Evolutionary conservation across 2,888 invertebrate genomes (phyloP).

Genomic region (Aphodius granarius): DNA sequence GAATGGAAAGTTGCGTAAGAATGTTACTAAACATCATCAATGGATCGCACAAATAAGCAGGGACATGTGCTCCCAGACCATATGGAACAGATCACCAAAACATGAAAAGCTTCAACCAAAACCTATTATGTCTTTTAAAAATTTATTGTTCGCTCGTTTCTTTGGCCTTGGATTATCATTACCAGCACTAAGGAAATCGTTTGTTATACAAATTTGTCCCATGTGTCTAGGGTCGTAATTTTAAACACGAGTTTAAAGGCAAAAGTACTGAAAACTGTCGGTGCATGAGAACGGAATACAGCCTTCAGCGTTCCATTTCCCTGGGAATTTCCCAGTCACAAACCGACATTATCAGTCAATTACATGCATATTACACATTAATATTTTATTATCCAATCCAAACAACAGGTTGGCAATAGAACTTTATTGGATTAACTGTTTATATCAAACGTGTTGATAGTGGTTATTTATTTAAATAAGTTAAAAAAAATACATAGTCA

Average conservation of each 20-base stretch:
- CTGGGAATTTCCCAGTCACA: neutral
- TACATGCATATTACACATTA: neutral
- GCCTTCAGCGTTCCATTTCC: neutral
- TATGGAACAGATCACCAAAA: neutral
- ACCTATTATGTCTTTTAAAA: neutral
- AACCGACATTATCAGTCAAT: neutral
- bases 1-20: neutral
- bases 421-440: too few relatives aligned
- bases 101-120: neutral
- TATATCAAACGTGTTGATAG: neutral
- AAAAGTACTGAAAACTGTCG: neutral
- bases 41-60: neutral
- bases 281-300: neutral
- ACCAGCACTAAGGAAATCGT: neutral
- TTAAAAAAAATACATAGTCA: neutral
- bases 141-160: neutral
- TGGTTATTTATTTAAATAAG: neutral
- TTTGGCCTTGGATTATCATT: neutral
- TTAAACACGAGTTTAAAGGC: neutral
- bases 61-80: neutral
- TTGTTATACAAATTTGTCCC: neutral
- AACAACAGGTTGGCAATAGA: neutral
- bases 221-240: too few relatives aligned
- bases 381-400: neutral
- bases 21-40: neutral